Evolutionary conservation across 2,888 invertebrate genomes (phyloP).

Genomic region (Xestia xanthographa): DNA sequence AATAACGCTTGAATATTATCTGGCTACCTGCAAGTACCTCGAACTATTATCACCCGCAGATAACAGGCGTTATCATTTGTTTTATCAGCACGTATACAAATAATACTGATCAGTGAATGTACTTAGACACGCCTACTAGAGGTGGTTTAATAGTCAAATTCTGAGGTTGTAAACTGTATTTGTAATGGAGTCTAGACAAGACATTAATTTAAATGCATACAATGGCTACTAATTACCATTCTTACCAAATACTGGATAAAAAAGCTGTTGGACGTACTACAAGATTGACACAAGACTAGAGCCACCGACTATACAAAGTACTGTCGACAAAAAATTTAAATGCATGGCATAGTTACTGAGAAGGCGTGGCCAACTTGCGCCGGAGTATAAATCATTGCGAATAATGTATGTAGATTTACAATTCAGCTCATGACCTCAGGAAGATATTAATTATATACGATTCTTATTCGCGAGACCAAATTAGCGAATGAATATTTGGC

Average conservation of each 20-base stretch:
- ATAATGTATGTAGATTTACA: constrained; percentile 63
- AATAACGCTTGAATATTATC: constrained; percentile 27
- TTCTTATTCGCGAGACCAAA: constrained; percentile 67
- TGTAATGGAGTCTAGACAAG: constrained; percentile 32
- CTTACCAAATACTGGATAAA: constrained; percentile 31
- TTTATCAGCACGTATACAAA: constrained; percentile 63
- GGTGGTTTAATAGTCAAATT: constrained; percentile 28
- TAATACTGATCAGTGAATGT: constrained; percentile 56
- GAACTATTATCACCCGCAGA: constrained; percentile 53
- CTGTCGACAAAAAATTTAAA: constrained; percentile 13
- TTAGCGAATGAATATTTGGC: constrained; percentile 72
- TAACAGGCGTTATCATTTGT: constrained; percentile 61
- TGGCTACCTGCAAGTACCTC: constrained; percentile 48
- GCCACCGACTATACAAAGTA: neutral
- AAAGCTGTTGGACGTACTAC: neutral
- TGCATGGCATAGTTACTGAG: constrained; percentile 27
- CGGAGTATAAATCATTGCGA: constrained; percentile 68
- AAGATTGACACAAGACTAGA: constrained; percentile 12
- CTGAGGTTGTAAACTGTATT: constrained; percentile 28
- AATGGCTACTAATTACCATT: constrained; percentile 32
- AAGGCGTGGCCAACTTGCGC: constrained; percentile 61
- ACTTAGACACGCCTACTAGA: constrained; percentile 30
- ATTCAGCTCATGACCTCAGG: constrained; percentile 75
- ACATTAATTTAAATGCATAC: constrained; percentile 21
- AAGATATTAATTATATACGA: constrained; percentile 66